Base-by-base conservation (phyloP, 2,113 vertebrate species). In the Panurus biarmicus region DNA sequence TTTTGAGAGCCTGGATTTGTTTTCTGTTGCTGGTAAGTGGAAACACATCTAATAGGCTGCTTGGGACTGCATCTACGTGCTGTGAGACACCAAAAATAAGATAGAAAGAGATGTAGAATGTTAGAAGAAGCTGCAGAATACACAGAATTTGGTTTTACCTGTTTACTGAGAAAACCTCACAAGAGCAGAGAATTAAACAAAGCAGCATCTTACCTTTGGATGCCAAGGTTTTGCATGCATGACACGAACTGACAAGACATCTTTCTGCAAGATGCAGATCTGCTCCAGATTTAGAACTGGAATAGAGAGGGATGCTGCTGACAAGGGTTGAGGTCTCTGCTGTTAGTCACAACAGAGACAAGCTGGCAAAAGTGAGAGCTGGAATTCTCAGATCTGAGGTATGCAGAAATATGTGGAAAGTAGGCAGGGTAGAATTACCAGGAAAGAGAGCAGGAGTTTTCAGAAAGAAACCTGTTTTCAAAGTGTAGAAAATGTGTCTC, bases 361-460 rank as follows among this genome's bases (percentile, higher is more conserved):
- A 95, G 89, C 61, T 84, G 76, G 80, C 57, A 45, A 85, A 92
- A 89, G 53, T 53, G 73, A 74, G 90, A 93, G 53, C 86, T 94
- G 84, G 89, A 94, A 92, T 94, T 93, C 94, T 94, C 81, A 85
- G 40, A 84, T 84, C 56, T 92, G 93, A 95, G 86, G 66, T 90
- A 90, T 57, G 65, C 90, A 94, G 79, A 95, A 88, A 76, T 91
- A 69, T 42, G 66, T 77, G 48, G 76, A 73, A 87, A 91, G 56
- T 71, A 85, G 78, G 82, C 58, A 85, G 70, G 64, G 76, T 31
- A 85, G 72, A 87, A 78, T 84, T 69, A 95, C 64, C 45, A 80
- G 53, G 36, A 78, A 75, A 78, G 73, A 81, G 36, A 71, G 35
- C 67, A 93, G 69, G 65, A 76, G 23, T 69, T 85, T 85, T 85